Evolutionary conservation across 2,113 vertebrate genomes (phyloP).

Genomic region (Myrmophylax atrothorax): DNA sequence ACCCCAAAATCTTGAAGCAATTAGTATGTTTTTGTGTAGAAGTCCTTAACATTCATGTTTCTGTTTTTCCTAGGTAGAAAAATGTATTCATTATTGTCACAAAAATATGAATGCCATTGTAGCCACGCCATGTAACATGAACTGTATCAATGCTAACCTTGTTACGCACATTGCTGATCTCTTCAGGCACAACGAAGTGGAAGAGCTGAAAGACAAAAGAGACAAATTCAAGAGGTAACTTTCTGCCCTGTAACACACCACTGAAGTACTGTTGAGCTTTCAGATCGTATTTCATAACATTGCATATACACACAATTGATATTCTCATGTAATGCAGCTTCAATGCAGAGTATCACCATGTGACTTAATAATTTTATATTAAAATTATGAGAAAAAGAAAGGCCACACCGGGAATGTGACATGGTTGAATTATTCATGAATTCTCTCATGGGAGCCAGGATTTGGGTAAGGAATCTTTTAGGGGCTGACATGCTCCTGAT

Average conservation of each 20-base stretch:
- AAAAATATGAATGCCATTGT: constrained; percentile 95
- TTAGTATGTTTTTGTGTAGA: neutral
- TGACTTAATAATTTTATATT: neutral
- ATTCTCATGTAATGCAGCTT: neutral
- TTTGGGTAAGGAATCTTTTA: neutral
- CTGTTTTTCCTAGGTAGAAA: constrained; percentile 84
- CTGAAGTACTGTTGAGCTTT: neutral
- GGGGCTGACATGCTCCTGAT: neutral
- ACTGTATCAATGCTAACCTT: constrained; percentile 95
- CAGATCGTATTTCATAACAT: neutral
- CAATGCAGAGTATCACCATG: neutral
- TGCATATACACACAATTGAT: neutral
- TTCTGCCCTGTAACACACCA: neutral
- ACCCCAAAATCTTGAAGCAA: neutral
- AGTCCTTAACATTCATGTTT: neutral
- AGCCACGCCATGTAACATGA: constrained; percentile 97
- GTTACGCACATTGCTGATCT: constrained; percentile 87
- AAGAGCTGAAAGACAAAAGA: constrained; percentile 95
- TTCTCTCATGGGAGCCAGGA: neutral
- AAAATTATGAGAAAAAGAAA: neutral
- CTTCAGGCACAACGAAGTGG: constrained; percentile 92
- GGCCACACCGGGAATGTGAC: neutral
- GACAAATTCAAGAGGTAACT: constrained; percentile 96
- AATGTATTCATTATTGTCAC: constrained; percentile 93
- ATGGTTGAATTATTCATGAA: neutral